Percentiles rank a stretch among this genome's conserved stretches.
phyloP scores from a whole-genome alignment of 2,888 invertebrate genomes.

The Ophion ellenae region DNA sequence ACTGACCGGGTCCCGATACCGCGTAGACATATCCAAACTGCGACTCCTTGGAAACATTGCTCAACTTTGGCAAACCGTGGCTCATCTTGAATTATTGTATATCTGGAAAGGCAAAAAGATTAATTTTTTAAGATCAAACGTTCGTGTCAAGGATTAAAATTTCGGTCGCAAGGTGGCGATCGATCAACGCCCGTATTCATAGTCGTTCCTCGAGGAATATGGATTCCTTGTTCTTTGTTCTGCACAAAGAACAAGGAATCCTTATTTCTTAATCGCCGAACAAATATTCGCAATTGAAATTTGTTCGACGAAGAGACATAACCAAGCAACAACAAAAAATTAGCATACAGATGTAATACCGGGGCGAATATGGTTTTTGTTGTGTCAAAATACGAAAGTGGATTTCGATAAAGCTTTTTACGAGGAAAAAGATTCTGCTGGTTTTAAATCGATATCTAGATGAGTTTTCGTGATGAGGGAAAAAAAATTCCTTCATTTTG shows the following conservation, averaged over 20 bases:
- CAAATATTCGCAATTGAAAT: neutral
- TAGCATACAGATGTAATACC: neutral
- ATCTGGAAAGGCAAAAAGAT: slow-evolving; percentile 51
- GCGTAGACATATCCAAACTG: slow-evolving; percentile 97
- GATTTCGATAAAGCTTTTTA: too few species aligned
- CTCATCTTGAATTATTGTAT: slow-evolving; percentile 85
- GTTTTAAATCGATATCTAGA: too few species aligned
- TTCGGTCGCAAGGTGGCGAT: neutral
- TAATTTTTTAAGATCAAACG: neutral
- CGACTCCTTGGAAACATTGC: slow-evolving; percentile 94
- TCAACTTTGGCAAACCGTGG: slow-evolving; percentile 88
- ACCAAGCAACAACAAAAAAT: neutral
- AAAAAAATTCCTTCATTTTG: too few species aligned
- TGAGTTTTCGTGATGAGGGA: too few species aligned
- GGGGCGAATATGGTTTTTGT: too few species aligned
- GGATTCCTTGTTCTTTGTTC: too few species aligned
- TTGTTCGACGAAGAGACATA: neutral
- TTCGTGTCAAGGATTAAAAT: neutral
- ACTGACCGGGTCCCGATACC: slow-evolving; percentile 98
- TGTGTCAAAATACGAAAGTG: too few species aligned
- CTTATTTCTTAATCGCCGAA: too few species aligned
- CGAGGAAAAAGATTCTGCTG: too few species aligned
- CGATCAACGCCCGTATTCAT: neutral
- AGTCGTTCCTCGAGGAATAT: too few species aligned
- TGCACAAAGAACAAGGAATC: too few species aligned